These are phyloP conservation scores for Benthosema pterotum DNA, from an alignment of 2,797 vertebrate genomes.

Conservation along the genomic window DNA sequence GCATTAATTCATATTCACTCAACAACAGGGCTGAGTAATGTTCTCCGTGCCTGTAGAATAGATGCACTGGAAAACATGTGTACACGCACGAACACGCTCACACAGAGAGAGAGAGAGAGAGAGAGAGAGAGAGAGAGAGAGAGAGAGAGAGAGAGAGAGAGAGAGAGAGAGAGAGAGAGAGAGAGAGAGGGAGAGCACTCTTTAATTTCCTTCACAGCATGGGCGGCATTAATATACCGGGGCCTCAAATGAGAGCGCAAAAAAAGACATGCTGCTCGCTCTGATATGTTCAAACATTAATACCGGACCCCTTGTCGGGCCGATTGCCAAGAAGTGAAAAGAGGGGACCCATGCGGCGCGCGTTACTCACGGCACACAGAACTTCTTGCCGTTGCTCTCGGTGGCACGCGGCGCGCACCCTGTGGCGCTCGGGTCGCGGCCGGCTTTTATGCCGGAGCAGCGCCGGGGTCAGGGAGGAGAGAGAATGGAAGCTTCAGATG, in stretches of 20 bases:
- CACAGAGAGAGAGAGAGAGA: too few relatives aligned
- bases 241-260: conserved; percentile 35
- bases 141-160: too few relatives aligned
- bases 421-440: conserved; percentile 12
- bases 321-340: conserved; percentile 18
- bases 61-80: background rate
- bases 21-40: conserved; percentile 5
- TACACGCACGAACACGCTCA: background rate
- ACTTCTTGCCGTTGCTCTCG: background rate
- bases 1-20: conserved; percentile 38
- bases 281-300: conserved; percentile 26
- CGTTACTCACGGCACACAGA: conserved; percentile 20
- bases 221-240: conserved; percentile 32
- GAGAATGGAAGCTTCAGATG: conserved; percentile 5
- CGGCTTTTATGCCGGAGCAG: background rate
- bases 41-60: conserved; percentile 4
- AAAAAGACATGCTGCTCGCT: conserved; percentile 25
- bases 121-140: too few relatives aligned
- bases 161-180: too few relatives aligned
- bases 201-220: conserved; percentile 65
- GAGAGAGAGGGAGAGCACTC: background rate
- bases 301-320: conserved; percentile 13
- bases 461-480: conserved; percentile 1
- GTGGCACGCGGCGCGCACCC: background rate
- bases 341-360: conserved; percentile 2